Base-by-base conservation (phyloP, 2,888 invertebrate species). In the Carabus problematicus region DNA sequence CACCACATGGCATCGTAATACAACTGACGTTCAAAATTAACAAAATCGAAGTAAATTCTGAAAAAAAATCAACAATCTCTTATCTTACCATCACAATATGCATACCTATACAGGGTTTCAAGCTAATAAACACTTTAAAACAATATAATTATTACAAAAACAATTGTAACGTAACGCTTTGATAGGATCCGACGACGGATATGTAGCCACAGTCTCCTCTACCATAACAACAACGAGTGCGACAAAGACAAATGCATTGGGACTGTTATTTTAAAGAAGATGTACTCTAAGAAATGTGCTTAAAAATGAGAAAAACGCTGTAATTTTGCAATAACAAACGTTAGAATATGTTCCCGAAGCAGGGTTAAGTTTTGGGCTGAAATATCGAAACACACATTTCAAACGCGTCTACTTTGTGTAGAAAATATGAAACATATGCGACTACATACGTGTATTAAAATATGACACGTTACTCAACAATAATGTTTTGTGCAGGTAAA, bases 241-340 rank as follows among this genome's bases (percentile, higher is more conserved):
- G 75, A 79, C 72, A 72, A 76, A 77, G 79, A 79, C 56, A 71
- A 74, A 66, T 52, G 58, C 29, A 61, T 70, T 74, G 75, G 72
- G 76, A 79, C 80, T 80, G 79, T 80, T 79, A 79, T 77, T 75
- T 79, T 79, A 79, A 80, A 79, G 79, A 74, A 73, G 79, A 79
- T 79, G 75, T 73, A 74, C 74, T 72, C 9, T 12, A 55, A 60
- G 52, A 69, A 69, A 64, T 43, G 54, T 60, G 54, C 60, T 60
- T 60, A 67, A 67, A 67, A 60, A 59, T 66, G 29, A 16, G 59
- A 66, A 59, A 66, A 60, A 52, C 59, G 16, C 29, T 52, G 54
- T 54, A 67, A 60, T 60, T 67, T 67, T 67, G 54, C 67, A 60
- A 40, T 60, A 67, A 67, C 60, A 67, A 67, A 54, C 60, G 41